Evolutionary conservation across 2,113 vertebrate genomes (phyloP), one percentile per base, ranked within the genome.

Genomic region (Furnarius figulus): DNA sequence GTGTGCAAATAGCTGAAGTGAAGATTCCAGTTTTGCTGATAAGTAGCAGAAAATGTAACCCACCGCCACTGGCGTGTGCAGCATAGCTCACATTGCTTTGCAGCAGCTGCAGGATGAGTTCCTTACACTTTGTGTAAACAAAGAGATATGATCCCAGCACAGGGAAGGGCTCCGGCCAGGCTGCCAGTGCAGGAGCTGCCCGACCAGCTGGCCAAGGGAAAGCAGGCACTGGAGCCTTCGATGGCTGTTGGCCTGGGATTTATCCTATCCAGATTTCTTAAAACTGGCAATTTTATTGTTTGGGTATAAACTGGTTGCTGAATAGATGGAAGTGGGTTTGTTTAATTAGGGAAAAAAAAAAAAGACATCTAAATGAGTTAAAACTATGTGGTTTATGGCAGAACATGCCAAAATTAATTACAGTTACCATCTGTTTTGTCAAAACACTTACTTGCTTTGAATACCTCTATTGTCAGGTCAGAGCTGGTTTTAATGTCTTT

Each of bases 391-490:
- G 58, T 93, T 93, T 83, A 79, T 11, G 8, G 74, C 62, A 93
- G 90, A 96, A 90, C 86, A 93, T 87, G 81, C 82, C 77, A 35
- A 31, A 90, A 66, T 90, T 96, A 96, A 97, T 96, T 89, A 90
- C 8, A 10, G 90, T 82, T 85, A 31, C 93, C 93, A 96, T 94
- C 93, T 96, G 93, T 67, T 94, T 92, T 73, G 63, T 94, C 80
- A 73, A 90, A 94, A 83, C 22, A 7, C 61, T 90, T 31, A 10
- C 59, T 95, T 5, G 9, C 72, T 95, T 95, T 89, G 84, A 87
- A 91, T 81, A 81, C 61, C 47, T 88, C 63, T 63, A 25, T 92
- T 89, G 87, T 88, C 73, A 75, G 70, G 88, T 91, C 76, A 75
- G 65, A n/a, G 22, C 62, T 88, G 90, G 35, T 70, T 96, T 93